phyloP scores from a whole-genome alignment of 2,888 invertebrate species.

The Cephalotes varians region DNA sequence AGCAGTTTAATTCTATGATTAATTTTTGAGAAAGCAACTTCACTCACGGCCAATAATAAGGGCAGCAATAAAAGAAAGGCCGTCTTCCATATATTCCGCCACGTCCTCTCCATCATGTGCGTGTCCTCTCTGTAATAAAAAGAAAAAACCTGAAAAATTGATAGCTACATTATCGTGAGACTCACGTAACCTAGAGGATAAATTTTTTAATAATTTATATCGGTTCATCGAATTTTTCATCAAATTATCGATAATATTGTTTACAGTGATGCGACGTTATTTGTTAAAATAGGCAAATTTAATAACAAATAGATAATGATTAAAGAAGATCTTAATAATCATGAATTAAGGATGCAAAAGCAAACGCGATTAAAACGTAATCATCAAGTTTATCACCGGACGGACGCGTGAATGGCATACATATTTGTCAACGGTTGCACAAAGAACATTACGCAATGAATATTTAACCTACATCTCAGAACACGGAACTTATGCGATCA shows the following conservation, averaged over 20 bases:
- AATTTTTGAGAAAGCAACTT: slow-evolving; percentile 23
- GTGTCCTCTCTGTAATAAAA: slow-evolving; percentile 77
- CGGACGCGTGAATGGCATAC: slow-evolving; percentile 59
- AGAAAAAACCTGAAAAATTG: slow-evolving; percentile 49
- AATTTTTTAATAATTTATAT: not conserved
- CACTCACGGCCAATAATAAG: slow-evolving; percentile 83
- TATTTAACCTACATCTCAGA: slow-evolving; percentile 56
- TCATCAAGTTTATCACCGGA: slow-evolving; percentile 41
- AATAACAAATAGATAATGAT: not conserved
- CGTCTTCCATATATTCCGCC: slow-evolving; percentile 83
- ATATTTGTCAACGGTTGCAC: slow-evolving; percentile 37
- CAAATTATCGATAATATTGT: not conserved
- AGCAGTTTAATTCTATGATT: not conserved
- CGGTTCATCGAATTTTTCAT: too few relatives aligned
- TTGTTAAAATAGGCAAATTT: not conserved
- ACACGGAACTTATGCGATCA: slow-evolving; percentile 36
- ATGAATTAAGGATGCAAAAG: slow-evolving; percentile 16
- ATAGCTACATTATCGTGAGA: not conserved
- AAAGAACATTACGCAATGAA: slow-evolving; percentile 64
- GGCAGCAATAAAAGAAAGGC: slow-evolving; percentile 80
- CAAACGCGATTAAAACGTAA: not conserved
- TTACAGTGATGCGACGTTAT: not conserved
- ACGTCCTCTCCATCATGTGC: slow-evolving; percentile 83
- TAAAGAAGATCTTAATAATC: not conserved
- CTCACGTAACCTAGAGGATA: not conserved